phyloP scores from a whole-genome alignment of 2,797 vertebrate species.

The Lates japonicus region DNA sequence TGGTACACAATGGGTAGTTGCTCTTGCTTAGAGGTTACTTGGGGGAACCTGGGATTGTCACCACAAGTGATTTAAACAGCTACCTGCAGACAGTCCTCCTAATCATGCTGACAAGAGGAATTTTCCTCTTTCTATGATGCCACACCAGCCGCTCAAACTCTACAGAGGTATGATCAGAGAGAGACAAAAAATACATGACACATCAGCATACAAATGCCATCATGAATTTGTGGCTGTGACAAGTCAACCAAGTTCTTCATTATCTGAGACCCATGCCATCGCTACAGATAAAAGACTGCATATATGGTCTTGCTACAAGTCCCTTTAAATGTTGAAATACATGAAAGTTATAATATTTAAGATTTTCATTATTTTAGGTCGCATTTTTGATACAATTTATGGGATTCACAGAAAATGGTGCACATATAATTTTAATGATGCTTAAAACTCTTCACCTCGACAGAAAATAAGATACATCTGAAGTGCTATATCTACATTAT shows the following conservation, averaged over 20 bases:
- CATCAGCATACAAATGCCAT: slow-evolving; percentile 10
- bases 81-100: slow-evolving; percentile 23
- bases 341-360: not conserved
- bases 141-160: not conserved
- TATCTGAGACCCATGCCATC: not conserved
- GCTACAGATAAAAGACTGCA: too few species aligned
- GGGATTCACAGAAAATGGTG: not conserved
- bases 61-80: slow-evolving; percentile 21
- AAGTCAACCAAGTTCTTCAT: not conserved
- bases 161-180: slow-evolving; percentile 3
- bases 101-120: slow-evolving; percentile 34
- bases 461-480: not conserved
- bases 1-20: slow-evolving; percentile 22
- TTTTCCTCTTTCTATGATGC: slow-evolving; percentile 21
- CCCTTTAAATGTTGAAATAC: not conserved
- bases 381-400: not conserved
- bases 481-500: not conserved
- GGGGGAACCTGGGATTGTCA: slow-evolving; percentile 19
- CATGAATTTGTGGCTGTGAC: slow-evolving; percentile 12
- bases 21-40: slow-evolving; percentile 27
- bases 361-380: not conserved
- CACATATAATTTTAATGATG: not conserved
- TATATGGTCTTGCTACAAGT: not conserved
- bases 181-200: not conserved
- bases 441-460: not conserved